These are phyloP conservation scores for Pimephales promelas DNA, from an alignment of 2,113 vertebrate genomes.

Conservation along the genomic window DNA sequence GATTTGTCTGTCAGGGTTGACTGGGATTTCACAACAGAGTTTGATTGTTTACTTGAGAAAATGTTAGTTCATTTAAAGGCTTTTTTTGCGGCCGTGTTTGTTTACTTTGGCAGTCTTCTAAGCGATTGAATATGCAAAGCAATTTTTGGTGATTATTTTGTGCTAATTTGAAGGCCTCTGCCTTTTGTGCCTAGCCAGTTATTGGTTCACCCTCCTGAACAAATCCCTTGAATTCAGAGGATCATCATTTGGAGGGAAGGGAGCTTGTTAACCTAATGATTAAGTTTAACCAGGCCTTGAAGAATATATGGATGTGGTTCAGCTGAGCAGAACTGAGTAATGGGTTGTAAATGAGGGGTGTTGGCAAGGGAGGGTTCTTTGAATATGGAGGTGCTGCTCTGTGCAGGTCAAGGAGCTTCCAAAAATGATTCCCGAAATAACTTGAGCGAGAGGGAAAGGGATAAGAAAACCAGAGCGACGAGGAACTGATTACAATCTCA, in stretches of 20 bases:
- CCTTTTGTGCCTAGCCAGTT: slow-evolving; percentile 83
- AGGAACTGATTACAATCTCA: background rate
- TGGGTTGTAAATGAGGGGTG: slow-evolving; percentile 88
- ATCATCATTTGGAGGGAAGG: slow-evolving; percentile 92
- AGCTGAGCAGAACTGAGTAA: slow-evolving; percentile 91
- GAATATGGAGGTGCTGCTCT: slow-evolving; percentile 75
- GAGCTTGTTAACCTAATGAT: slow-evolving; percentile 98
- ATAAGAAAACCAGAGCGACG: slow-evolving; percentile 1
- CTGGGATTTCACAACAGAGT: slow-evolving; percentile 25
- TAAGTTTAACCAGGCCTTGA: slow-evolving; percentile 97
- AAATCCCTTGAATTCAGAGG: slow-evolving; percentile 90
- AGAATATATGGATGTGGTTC: slow-evolving; percentile 95
- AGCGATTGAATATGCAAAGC: slow-evolving; percentile 89
- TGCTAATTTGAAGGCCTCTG: slow-evolving; percentile 81
- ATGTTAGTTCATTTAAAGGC: slow-evolving; percentile 48
- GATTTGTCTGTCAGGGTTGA: slow-evolving; percentile 48
- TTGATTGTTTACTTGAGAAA: slow-evolving; percentile 52
- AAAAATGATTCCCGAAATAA: slow-evolving; percentile 67
- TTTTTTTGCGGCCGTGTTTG: slow-evolving; percentile 9
- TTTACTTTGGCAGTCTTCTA: slow-evolving; percentile 64
- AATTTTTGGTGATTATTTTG: slow-evolving; percentile 84
- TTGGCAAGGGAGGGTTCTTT: slow-evolving; percentile 64
- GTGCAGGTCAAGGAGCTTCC: slow-evolving; percentile 86
- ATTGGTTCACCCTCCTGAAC: slow-evolving; percentile 93
- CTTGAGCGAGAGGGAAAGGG: slow-evolving; percentile 15